Conservation (phyloP, 2,113 vertebrate genomes). For the Thamnophis sirtalis region DNA sequence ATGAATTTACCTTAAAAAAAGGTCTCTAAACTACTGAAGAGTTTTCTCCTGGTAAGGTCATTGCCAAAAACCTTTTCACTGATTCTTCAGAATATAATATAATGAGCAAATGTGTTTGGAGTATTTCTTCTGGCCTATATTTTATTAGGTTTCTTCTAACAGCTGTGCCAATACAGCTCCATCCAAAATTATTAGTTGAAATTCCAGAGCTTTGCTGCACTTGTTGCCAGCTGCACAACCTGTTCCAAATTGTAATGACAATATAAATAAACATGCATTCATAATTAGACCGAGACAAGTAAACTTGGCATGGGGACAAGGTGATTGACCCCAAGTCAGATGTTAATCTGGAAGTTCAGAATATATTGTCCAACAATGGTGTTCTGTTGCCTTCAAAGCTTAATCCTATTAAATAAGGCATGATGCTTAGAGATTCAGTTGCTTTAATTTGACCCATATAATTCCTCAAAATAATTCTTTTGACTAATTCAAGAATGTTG, state of each 20-base stretch:
- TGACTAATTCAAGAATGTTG: conserved; percentile 26
- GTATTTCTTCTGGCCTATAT: conserved; percentile 39
- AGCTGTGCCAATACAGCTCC: conserved; percentile 56
- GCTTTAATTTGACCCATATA: conserved; percentile 37
- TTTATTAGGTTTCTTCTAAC: conserved; percentile 53
- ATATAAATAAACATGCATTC: conserved; percentile 49
- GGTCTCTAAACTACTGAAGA: neutral
- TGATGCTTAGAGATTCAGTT: conserved; percentile 35
- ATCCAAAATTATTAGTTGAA: conserved; percentile 52
- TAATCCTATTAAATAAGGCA: conserved; percentile 53
- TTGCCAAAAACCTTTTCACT: neutral
- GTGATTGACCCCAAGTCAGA: conserved; percentile 29
- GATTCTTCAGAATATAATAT: conserved; percentile 29
- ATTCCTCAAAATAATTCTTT: conserved; percentile 32
- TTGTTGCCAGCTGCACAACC: conserved; percentile 36
- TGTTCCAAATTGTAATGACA: conserved; percentile 37
- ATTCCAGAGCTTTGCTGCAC: conserved; percentile 45
- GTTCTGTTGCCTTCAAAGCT: conserved; percentile 42
- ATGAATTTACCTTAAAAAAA: neutral
- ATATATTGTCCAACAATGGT: conserved; percentile 35
- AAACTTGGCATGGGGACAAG: conserved; percentile 3
- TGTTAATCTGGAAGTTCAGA: conserved; percentile 40
- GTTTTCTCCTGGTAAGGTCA: neutral
- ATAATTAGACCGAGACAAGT: conserved; percentile 24
- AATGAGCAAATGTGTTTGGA: conserved; percentile 46